Base-by-base conservation (phyloP, 1,140 invertebrate species). In the Chymomyza costata region DNA sequence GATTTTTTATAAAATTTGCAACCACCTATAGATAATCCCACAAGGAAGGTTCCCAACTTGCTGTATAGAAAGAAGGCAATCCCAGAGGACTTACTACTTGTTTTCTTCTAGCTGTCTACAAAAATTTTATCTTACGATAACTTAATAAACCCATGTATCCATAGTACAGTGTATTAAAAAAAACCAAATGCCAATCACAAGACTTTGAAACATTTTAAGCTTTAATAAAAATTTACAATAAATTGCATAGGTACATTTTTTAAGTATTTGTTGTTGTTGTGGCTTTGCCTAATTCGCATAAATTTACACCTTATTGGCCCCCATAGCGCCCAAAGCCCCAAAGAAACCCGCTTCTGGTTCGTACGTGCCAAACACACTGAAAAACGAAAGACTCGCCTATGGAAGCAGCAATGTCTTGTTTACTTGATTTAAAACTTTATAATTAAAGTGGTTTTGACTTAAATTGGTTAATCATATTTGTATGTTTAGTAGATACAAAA, bases 291-390 rank as follows among this genome's bases (percentile, higher is more conserved):
- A 39, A 49, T 45, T 35, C 41, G 73, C 73, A 80, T 80, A 80
- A 80, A 80, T 80, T 80, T 80, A 80, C 73, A 80, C 74, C 74
- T 73, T 80, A 80, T 80, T 80, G 73, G 74, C 73, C 73, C 73
- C 73, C 73, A 80, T 80, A 68, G 73, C 73, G 60, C 74, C 73
- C 63, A 67, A 45, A 67, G 63, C 58, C 3, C 32, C 32, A 34
- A 34, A 5, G 8, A 25, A 25, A n/a, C n/a, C n/a, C n/a, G n/a
- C n/a, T n/a, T 28, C 25, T 28, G 5, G 25, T 28, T 6, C 46
- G 54, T 80, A 71, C 66, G 66, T 76, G 65, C 70, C 45, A 34
- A 43, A 15, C 19, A 49, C 15, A 15, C 38, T 11, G n/a, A 8
- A 10, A n/a, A n/a, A n/a, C n/a, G 28, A 21, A 18, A 44, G 14